A percentile compares a stretch with the other conserved stretches of the same genome.
phyloP scores from a whole-genome alignment of 2,797 vertebrate genomes.

The Gallinago nigripennis region DNA sequence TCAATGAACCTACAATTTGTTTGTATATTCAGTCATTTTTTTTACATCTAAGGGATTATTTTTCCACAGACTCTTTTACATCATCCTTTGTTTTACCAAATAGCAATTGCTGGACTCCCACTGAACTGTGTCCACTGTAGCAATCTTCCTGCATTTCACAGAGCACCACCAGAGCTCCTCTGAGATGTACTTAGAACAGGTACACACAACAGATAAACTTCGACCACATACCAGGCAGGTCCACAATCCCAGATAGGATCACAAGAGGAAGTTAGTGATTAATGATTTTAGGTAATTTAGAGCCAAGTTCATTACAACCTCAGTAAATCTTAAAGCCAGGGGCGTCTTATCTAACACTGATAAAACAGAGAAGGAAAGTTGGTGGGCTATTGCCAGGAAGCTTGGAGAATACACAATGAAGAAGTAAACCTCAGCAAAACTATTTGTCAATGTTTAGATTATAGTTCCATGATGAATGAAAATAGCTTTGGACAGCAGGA shows the following conservation, averaged over 20 bases:
- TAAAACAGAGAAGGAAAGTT: background rate
- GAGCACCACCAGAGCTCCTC: background rate
- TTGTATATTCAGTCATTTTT: background rate
- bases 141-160: background rate
- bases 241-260: background rate
- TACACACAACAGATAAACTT: background rate
- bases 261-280: constrained; percentile 36
- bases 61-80: background rate
- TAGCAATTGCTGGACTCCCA: rapidly evolving
- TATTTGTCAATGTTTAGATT: background rate
- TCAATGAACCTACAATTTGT: background rate
- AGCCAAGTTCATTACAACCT: constrained; percentile 12
- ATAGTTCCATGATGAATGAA: background rate
- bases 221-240: background rate
- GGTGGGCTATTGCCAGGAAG: background rate
- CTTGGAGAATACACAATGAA: background rate
- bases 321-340: constrained; percentile 29
- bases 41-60: background rate
- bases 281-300: constrained; percentile 16
- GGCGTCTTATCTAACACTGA: background rate
- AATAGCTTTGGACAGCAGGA: background rate
- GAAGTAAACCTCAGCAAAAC: background rate
- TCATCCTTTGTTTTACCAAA: background rate
- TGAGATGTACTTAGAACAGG: background rate
- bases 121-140: rapidly evolving